Evolutionary conservation across 2,797 vertebrate genomes (phyloP), one percentile per base, ranked within the genome.

Genomic region (Enoplosus armatus): DNA sequence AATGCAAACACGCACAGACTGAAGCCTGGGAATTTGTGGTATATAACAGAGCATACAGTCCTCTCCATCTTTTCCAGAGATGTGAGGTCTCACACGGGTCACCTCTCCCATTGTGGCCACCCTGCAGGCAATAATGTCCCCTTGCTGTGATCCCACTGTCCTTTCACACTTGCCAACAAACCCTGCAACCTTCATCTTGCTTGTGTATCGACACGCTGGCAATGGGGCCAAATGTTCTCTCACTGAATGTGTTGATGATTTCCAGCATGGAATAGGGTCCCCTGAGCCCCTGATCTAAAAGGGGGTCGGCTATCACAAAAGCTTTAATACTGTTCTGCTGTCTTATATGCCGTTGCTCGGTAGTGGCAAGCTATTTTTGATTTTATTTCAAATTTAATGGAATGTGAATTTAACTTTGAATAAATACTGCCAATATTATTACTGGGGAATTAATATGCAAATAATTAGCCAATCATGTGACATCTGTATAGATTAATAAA

Each of bases 81-180:
- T 58, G 58, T n/a, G 73, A 87, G 89, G 84, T 89, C 84, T 82
- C 47, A 51, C 69, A 84, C 12, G 86, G 91, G 91, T 91, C 92
- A 88, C 72, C 78, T 85, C 87, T 76, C 81, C 78, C 74, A 87
- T 89, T 85, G 88, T 83, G 83, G 74, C 76, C 80, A 67, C 87
- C 85, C 83, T 85, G 86, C 83, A 83, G 82, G 86, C 84, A 80
- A 64, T 79, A 75, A 84, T 82, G 89, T 87, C 79, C 84, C 87
- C 85, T 88, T n/a, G 48, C 84, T 82, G 83, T 65, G 87, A 90
- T 85, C 78, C 79, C 33, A 50, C 83, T 79, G 85, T 87, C 81
- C 80, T 89, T 67, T 83, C 72, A 76, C 81, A 88, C 87, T 56
- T 66, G 76, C 80, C 66, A 69, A 79, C 79, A 89, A 90, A 83